Conservation (phyloP, 2,888 invertebrate species). For the Nematopogon swammerdamellus region DNA sequence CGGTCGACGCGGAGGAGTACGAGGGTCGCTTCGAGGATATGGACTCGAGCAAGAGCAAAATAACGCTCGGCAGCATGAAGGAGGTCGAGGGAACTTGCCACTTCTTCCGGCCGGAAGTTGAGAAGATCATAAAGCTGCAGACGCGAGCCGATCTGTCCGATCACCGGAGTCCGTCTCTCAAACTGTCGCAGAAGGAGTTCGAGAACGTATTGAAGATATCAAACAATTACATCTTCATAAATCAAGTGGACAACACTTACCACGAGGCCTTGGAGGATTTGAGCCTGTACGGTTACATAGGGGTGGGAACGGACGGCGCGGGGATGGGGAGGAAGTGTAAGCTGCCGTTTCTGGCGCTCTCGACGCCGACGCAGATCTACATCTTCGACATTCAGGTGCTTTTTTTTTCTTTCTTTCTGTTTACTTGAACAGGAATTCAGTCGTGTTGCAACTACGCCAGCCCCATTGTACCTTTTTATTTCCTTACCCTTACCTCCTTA, state of each 20-base stretch:
- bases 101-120: conserved; percentile 40
- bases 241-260: conserved; percentile 40
- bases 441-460: neutral
- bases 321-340: conserved; percentile 47
- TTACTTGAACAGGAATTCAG: neutral
- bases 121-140: conserved; percentile 37
- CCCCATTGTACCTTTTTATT: too few species aligned
- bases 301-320: conserved; percentile 43
- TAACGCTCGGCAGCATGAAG: conserved; percentile 34
- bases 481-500: neutral
- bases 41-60: conserved; percentile 40
- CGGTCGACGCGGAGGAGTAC: conserved; percentile 36
- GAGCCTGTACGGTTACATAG: conserved; percentile 29
- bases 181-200: conserved; percentile 39
- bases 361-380: conserved; percentile 42
- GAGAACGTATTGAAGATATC: conserved; percentile 37
- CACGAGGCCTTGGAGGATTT: conserved; percentile 40
- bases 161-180: conserved; percentile 22
- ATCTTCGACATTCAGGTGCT: conserved; percentile 44
- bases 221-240: conserved; percentile 42
- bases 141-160: conserved; percentile 21
- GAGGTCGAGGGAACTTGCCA: conserved; percentile 34
- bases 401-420: too few species aligned
- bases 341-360: conserved; percentile 42
- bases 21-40: conserved; percentile 46